Evolutionary conservation across 2,797 vertebrate species (phyloP).

Genomic region (Liparis tanakae): DNA sequence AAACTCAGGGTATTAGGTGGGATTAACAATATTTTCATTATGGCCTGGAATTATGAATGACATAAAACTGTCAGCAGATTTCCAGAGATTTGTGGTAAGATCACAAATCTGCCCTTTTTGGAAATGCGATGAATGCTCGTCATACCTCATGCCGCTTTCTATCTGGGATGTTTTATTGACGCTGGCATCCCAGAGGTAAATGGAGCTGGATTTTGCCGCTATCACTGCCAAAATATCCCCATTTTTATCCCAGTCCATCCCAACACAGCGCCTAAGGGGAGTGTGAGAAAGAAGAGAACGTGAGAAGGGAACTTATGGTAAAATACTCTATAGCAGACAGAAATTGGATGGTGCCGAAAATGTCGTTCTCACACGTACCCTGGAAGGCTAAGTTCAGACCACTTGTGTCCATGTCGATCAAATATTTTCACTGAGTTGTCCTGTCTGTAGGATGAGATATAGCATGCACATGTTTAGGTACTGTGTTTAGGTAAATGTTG

Average conservation of each 20-base stretch:
- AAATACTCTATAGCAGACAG: slow-evolving; percentile 2
- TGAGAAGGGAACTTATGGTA: not conserved
- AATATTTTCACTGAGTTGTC: slow-evolving; percentile 93
- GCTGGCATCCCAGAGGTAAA: slow-evolving; percentile 95
- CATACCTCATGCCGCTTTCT: slow-evolving; percentile 93
- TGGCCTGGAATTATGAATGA: not conserved
- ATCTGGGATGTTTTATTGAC: slow-evolving; percentile 92
- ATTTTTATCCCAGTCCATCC: slow-evolving; percentile 98
- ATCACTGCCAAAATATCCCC: slow-evolving; percentile 94
- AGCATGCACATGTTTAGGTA: not conserved
- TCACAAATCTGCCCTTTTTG: not conserved
- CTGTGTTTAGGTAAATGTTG: not conserved
- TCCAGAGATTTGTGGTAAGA: not conserved
- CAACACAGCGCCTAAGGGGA: slow-evolving; percentile 80
- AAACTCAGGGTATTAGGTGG: not conserved
- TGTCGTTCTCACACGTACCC: slow-evolving; percentile 82
- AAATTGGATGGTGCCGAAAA: not conserved
- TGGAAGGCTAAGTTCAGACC: slow-evolving; percentile 90
- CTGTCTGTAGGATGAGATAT: slow-evolving; percentile 77
- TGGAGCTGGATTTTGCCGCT: slow-evolving; percentile 90
- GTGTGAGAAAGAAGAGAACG: not conserved
- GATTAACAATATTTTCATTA: not conserved
- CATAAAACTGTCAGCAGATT: not conserved
- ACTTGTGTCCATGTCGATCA: slow-evolving; percentile 96
- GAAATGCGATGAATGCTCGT: not conserved